Conservation (phyloP, 2,113 vertebrate genomes). For the Panurus biarmicus region DNA sequence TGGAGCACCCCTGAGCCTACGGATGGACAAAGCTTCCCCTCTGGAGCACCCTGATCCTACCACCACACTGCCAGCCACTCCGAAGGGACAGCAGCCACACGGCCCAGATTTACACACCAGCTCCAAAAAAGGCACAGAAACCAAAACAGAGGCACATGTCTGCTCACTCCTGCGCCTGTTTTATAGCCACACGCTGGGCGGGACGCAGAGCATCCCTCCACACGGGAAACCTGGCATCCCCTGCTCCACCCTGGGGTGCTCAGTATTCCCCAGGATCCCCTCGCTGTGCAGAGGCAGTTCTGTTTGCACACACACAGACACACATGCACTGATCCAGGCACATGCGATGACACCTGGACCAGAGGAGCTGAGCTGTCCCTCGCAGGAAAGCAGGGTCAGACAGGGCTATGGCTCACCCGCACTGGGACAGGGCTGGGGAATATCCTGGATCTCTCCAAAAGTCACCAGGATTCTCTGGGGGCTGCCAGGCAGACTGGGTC, state of each 20-base stretch:
- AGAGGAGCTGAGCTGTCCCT: neutral
- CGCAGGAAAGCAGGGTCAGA: neutral
- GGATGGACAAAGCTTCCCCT: neutral
- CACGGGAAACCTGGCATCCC: neutral
- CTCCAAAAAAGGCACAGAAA: neutral
- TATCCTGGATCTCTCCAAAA: neutral
- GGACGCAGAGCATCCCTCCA: neutral
- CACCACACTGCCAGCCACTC: rapidly evolving
- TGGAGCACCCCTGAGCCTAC: neutral
- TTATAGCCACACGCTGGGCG: neutral
- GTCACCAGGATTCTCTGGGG: neutral
- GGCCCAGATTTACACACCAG: neutral
- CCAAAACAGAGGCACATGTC: neutral
- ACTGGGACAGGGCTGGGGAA: neutral
- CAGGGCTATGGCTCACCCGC: neutral
- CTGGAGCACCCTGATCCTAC: neutral
- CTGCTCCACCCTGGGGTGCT: neutral
- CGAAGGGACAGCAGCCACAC: rapidly evolving
- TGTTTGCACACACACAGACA: neutral
- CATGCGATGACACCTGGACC: rapidly evolving
- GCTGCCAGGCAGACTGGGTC: neutral
- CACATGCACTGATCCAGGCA: neutral
- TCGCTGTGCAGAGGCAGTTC: neutral
- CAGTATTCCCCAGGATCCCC: neutral
- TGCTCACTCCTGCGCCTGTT: neutral